Conservation (phyloP, 2,797 vertebrate genomes). For the Semotilus atromaculatus region DNA sequence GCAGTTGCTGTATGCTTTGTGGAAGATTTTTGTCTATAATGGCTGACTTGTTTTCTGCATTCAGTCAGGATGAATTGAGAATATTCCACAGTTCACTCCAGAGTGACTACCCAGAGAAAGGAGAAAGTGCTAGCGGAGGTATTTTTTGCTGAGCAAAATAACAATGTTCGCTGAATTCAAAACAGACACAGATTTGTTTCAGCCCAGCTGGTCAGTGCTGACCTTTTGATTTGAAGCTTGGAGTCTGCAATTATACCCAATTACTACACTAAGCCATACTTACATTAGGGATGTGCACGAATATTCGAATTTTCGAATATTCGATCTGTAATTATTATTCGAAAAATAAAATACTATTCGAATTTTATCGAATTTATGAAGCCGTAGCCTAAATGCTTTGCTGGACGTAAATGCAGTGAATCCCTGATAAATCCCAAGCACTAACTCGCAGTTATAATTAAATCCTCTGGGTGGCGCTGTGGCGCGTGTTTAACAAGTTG, state of each 20-base stretch:
- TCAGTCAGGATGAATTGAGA: constrained; percentile 27
- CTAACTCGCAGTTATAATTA: too few relatives aligned
- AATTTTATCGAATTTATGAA: too few relatives aligned
- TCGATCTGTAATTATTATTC: too few relatives aligned
- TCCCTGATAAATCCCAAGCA: too few relatives aligned
- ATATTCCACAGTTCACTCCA: constrained; percentile 24
- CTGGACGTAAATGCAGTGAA: too few relatives aligned
- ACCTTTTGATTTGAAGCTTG: constrained; percentile 41
- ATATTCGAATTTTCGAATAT: too few relatives aligned
- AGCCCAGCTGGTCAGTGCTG: constrained; percentile 33
- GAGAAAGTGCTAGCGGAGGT: constrained; percentile 22
- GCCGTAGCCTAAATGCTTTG: too few relatives aligned
- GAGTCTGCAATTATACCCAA: constrained; percentile 25
- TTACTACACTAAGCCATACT: constrained; percentile 16
- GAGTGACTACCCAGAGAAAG: constrained; percentile 2
- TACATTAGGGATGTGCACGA: too few relatives aligned
- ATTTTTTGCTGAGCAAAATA: constrained; percentile 8
- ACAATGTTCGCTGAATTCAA: constrained; percentile 8
- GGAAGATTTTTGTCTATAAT: constrained; percentile 17
- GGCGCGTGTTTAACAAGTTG: too few relatives aligned
- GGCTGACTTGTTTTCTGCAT: constrained; percentile 28
- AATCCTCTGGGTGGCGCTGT: too few relatives aligned
- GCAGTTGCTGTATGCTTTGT: neutral
- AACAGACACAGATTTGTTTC: constrained; percentile 16
- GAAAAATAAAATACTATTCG: too few relatives aligned